Evolutionary conservation across 2,888 invertebrate genomes (phyloP).

Genomic region (Scrobipalpa atriplicella): DNA sequence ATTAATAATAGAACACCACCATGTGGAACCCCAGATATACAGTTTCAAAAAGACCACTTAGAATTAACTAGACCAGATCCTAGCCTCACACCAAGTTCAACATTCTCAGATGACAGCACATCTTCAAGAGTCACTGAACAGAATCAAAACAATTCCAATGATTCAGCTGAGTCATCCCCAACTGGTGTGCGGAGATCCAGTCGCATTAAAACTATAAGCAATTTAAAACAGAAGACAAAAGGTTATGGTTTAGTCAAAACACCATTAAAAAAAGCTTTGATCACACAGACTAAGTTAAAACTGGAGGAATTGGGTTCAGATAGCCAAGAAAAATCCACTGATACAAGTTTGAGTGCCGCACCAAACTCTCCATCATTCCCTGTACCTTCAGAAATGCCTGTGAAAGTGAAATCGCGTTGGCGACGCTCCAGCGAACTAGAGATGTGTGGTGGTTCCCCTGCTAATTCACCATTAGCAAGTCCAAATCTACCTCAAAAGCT

Average conservation of each 20-base stretch:
- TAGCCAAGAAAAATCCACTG: slow-evolving; percentile 68
- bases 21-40: slow-evolving; percentile 59
- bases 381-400: slow-evolving; percentile 84
- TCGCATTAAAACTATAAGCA: slow-evolving; percentile 89
- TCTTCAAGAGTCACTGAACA: slow-evolving; percentile 69
- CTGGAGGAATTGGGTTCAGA: slow-evolving; percentile 84
- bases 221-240: slow-evolving; percentile 85
- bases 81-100: slow-evolving; percentile 73
- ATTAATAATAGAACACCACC: slow-evolving; percentile 50
- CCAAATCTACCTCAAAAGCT: slow-evolving; percentile 62
- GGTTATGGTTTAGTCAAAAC: slow-evolving; percentile 86
- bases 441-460: slow-evolving; percentile 80
- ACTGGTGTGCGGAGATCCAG: slow-evolving; percentile 87
- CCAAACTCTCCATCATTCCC: slow-evolving; percentile 72
- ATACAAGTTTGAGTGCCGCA: slow-evolving; percentile 51
- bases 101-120: slow-evolving; percentile 75
- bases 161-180: slow-evolving; percentile 77
- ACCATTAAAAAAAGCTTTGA: slow-evolving; percentile 74
- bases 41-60: slow-evolving; percentile 52
- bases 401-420: slow-evolving; percentile 92
- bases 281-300: slow-evolving; percentile 78
- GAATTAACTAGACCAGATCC: slow-evolving; percentile 67
- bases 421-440: slow-evolving; percentile 89
- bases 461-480: slow-evolving; percentile 68
- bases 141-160: slow-evolving; percentile 65